phyloP scores from a whole-genome alignment of 2,113 vertebrate species.

The Rhipidura dahli region DNA sequence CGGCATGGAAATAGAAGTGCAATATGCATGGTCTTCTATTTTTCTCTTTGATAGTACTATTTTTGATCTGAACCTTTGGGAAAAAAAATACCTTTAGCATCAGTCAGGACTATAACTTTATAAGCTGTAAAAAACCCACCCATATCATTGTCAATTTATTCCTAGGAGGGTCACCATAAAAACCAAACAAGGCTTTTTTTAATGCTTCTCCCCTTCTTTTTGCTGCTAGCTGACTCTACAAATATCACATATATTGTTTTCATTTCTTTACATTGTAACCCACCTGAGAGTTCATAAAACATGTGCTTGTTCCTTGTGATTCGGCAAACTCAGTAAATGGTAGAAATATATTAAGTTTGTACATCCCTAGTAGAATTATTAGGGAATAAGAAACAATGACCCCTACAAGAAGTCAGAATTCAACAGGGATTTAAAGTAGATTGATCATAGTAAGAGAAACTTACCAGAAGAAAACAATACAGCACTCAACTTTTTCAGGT shows the following conservation, averaged over 20 bases:
- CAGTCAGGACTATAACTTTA: neutral
- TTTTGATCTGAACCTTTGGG: neutral
- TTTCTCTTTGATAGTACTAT: neutral
- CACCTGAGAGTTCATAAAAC: conserved; percentile 32
- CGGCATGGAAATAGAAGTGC: neutral
- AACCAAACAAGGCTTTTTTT: neutral
- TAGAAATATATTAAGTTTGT: conserved; percentile 31
- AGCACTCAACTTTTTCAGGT: neutral
- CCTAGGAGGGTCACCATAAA: neutral
- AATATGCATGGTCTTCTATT: neutral
- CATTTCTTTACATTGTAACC: conserved; percentile 1
- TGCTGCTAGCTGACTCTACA: neutral
- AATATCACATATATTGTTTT: conserved; percentile 22
- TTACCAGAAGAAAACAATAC: neutral
- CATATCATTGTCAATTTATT: neutral
- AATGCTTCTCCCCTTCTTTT: neutral
- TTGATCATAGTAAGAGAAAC: conserved; percentile 7
- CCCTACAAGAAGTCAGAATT: neutral
- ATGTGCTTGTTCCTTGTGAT: neutral
- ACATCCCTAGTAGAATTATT: conserved; percentile 16
- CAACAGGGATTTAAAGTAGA: neutral
- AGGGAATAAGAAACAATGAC: conserved; percentile 31
- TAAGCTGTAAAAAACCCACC: rapidly evolving
- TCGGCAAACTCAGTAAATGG: neutral
- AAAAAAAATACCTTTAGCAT: neutral